Evolutionary conservation across 2,888 invertebrate species (phyloP), one percentile per base, ranked within the genome.

Genomic region (Tiliacea aurago): DNA sequence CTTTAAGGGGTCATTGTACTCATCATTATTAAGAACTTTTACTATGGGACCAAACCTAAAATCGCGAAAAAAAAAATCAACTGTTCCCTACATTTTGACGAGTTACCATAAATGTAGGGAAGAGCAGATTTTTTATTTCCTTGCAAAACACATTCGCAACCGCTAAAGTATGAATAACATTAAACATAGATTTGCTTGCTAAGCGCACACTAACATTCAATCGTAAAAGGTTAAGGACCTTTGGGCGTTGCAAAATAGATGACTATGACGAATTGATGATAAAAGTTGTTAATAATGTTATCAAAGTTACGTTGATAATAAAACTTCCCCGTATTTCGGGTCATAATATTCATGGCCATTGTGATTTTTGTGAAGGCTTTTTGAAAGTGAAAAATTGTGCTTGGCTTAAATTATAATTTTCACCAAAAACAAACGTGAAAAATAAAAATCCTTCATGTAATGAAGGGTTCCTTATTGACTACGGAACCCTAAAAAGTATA

Each of bases 221-320:
- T 9, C 45, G 13, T 9, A 23, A 75, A 81, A 84, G 84, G 81
- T 81, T 75, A 81, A 84, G 80, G 80, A 81, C 80, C 81, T 84
- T 47, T 58, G 3, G 45, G 2, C 23, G 66, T 73, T 66, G 59
- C 75, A 70, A 59, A 75, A 71, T 58, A 75, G 49, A 58, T 70
- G 49, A 28, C 53, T 51, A 2, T 43, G 53, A 43, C n/a, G 33
- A 28, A 45, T 53, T 53, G 20, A 47, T 28, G 49, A 43, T 56
- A 49, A 9, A 55, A 58, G 1, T 73, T 56, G 56, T 41, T 20
- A 45, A 4, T 7, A 56, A 41, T 56, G 56, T 41, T 20, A 45
- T 6, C 10, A 56, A 41, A 4, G 45, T 28, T 68, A 45, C 1
- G 18, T 55, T 45, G 20, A 51, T 45, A 51, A 28, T 58, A 33